Conservation (phyloP, 2,113 vertebrate genomes). For the Bombycilla garrulus region DNA sequence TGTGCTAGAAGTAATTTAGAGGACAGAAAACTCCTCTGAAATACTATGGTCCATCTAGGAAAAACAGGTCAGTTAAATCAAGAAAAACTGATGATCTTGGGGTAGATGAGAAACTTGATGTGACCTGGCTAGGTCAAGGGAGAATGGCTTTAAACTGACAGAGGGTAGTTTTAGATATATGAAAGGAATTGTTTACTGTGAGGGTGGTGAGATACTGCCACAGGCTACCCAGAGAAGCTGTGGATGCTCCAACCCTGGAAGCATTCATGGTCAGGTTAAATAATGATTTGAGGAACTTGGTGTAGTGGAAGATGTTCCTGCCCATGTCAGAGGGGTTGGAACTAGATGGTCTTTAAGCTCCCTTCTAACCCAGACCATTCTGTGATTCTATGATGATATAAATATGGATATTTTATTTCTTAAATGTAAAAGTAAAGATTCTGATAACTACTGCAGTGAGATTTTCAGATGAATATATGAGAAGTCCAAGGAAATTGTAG, state of each 20-base stretch:
- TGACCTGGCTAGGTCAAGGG: accelerated
- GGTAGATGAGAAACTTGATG: not conserved
- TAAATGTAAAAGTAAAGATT: not conserved
- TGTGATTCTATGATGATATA: not conserved
- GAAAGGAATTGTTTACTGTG: not conserved
- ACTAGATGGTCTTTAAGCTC: not conserved
- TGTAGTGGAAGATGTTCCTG: not conserved
- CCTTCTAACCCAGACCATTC: not conserved
- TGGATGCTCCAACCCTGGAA: not conserved
- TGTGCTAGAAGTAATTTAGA: not conserved
- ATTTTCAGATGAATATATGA: not conserved
- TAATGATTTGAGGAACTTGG: not conserved
- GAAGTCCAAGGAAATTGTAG: not conserved
- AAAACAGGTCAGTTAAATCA: not conserved
- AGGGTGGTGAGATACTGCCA: not conserved
- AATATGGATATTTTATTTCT: not conserved
- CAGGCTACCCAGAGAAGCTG: not conserved
- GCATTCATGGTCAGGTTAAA: not conserved
- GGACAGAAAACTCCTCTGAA: not conserved
- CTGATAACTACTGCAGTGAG: not conserved
- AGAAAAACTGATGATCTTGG: not conserved
- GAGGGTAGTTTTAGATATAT: not conserved
- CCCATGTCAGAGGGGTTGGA: not conserved
- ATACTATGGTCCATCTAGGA: not conserved
- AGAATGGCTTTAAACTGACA: not conserved